Evolutionary conservation across 2,888 invertebrate species (phyloP).

Genomic region (Tubulanus polymorphus): DNA sequence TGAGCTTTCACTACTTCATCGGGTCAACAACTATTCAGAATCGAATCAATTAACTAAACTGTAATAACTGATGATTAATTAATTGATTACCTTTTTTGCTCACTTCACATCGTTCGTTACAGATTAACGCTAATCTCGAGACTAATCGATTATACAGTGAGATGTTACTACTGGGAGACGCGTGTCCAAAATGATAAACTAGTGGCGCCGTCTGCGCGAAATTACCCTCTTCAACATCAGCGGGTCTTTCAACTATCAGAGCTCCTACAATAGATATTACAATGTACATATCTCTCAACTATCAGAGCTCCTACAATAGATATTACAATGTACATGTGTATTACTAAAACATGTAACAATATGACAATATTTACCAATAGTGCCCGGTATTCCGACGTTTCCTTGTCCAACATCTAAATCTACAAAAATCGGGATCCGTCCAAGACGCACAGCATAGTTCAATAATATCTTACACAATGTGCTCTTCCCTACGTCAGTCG

Average conservation of each 20-base stretch:
- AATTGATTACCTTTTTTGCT: slow-evolving; percentile 85
- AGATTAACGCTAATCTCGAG: slow-evolving; percentile 78
- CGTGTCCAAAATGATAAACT: slow-evolving; percentile 91
- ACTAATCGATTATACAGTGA: slow-evolving; percentile 80
- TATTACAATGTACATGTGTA: neutral
- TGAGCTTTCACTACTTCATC: too few species aligned
- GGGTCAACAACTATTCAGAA: too few species aligned
- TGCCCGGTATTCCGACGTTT: slow-evolving; percentile 85
- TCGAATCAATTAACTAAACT: too few species aligned
- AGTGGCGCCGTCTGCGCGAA: slow-evolving; percentile 90
- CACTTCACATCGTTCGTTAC: slow-evolving; percentile 68
- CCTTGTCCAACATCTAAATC: slow-evolving; percentile 96
- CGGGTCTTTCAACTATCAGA: slow-evolving; percentile 83
- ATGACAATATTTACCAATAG: slow-evolving; percentile 64
- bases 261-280: slow-evolving; percentile 61
- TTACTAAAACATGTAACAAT: neutral
- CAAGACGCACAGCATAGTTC: slow-evolving; percentile 92
- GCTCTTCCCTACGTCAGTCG: slow-evolving; percentile 93
- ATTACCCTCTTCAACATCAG: slow-evolving; percentile 90
- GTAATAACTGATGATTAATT: too few species aligned
- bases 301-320: slow-evolving; percentile 67
- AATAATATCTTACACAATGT: slow-evolving; percentile 82
- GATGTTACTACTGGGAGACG: slow-evolving; percentile 69
- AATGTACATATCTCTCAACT: slow-evolving; percentile 84
- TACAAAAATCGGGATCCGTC: slow-evolving; percentile 76